Evolutionary conservation across 2,797 vertebrate species (phyloP).

Genomic region (Coilia nasus): DNA sequence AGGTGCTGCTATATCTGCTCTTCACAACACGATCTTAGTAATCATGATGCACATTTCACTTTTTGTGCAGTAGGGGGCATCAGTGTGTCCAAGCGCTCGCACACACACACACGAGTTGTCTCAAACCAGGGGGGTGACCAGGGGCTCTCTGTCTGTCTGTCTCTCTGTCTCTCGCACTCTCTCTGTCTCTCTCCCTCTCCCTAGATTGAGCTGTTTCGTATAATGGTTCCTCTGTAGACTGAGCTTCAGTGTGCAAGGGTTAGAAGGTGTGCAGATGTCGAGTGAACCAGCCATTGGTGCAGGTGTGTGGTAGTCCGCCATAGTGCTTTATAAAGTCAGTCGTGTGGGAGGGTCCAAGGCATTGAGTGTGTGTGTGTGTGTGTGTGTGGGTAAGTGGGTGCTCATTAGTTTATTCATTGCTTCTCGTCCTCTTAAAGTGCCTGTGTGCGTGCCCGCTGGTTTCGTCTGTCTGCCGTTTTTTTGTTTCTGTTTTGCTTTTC

Average conservation of each 20-base stretch:
- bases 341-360: neutral
- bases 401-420: neutral
- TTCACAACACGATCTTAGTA: neutral
- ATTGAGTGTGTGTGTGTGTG: neutral
- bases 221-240: no score
- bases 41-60: neutral
- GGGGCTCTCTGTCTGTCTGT: no score
- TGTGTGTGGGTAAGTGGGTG: neutral
- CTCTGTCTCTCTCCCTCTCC: no score
- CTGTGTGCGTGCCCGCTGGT: neutral
- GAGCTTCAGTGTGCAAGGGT: neutral
- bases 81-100: neutral
- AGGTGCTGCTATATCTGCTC: neutral
- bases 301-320: neutral
- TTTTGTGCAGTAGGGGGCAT: neutral
- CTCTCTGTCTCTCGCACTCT: no score
- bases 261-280: neutral
- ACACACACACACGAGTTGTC: neutral
- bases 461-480: neutral
- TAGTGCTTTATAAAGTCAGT: neutral
- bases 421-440: slow-evolving; percentile 8
- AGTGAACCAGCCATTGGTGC: neutral
- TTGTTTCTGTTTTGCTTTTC: neutral
- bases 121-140: no score
- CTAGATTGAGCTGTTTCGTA: no score